Percentiles rank a stretch among this genome's conserved stretches.
Conservation (phyloP, 2,113 vertebrate genomes). For the Colius striatus region DNA sequence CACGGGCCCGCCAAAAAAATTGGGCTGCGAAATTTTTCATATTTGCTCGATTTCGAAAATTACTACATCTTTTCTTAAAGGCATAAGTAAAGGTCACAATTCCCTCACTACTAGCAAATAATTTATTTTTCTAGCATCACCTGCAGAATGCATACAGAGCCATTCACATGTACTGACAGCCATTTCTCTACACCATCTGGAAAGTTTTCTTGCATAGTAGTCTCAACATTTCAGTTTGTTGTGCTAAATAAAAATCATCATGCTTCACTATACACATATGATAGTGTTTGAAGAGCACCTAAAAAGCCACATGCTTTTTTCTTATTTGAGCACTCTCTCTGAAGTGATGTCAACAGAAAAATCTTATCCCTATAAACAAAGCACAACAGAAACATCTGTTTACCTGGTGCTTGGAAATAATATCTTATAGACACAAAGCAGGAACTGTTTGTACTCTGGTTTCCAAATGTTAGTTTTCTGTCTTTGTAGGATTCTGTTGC, state of each 20-base stretch:
- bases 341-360: neutral
- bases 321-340: neutral
- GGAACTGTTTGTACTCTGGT: neutral
- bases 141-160: neutral
- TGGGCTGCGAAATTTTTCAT: fast-evolving
- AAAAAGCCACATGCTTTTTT: neutral
- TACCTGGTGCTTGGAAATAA: neutral
- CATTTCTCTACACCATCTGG: neutral
- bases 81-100: neutral
- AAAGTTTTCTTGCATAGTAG: neutral
- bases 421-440: neutral
- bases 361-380: neutral
- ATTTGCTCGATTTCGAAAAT: neutral
- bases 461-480: neutral
- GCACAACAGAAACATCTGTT: neutral
- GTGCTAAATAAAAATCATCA: neutral
- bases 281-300: neutral
- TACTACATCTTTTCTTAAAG: neutral
- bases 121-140: neutral
- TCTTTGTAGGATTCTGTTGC: neutral
- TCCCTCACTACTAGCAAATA: neutral
- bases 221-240: neutral
- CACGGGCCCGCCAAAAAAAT: neutral
- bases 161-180: neutral
- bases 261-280: neutral